A percentile compares a stretch with the other conserved stretches of the same genome.
phyloP scores from a whole-genome alignment of 2,888 invertebrate genomes.

The Keiferia lycopersicella region DNA sequence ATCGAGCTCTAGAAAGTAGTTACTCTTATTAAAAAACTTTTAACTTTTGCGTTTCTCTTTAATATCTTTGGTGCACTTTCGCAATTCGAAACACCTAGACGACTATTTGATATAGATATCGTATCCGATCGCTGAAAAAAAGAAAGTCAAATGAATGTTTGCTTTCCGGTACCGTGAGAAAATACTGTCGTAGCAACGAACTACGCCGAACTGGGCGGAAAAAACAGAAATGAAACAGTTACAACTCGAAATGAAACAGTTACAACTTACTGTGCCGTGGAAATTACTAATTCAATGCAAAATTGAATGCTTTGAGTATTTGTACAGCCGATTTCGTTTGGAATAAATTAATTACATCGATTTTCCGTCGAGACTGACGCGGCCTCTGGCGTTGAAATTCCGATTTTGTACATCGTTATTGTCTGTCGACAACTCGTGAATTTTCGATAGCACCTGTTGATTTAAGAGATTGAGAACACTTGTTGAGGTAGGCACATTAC shows the following conservation, averaged over 20 bases:
- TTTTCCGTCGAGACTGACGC: conserved; percentile 59
- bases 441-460: neutral
- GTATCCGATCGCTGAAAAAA: conserved; percentile 50
- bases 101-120: conserved; percentile 3
- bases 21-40: neutral
- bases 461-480: neutral
- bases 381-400: conserved; percentile 67
- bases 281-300: conserved; percentile 77
- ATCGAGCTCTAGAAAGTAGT: neutral
- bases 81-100: conserved; percentile 2
- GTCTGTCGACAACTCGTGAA: conserved; percentile 37
- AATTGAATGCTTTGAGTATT: conserved; percentile 71
- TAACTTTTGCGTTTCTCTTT: neutral
- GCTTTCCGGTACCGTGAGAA: conserved; percentile 73
- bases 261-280: conserved; percentile 78
- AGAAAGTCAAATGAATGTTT: conserved; percentile 65
- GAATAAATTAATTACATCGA: conserved; percentile 78
- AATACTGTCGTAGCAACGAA: conserved; percentile 43
- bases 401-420: conserved; percentile 63
- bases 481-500: no score
- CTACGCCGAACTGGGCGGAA: conserved; percentile 40
- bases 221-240: conserved; percentile 50
- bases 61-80: conserved; percentile 2
- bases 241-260: conserved; percentile 68
- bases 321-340: conserved; percentile 71